These are phyloP conservation scores for Chaetura pelagica DNA, from an alignment of 2,113 vertebrate genomes.

Conservation along the genomic window DNA sequence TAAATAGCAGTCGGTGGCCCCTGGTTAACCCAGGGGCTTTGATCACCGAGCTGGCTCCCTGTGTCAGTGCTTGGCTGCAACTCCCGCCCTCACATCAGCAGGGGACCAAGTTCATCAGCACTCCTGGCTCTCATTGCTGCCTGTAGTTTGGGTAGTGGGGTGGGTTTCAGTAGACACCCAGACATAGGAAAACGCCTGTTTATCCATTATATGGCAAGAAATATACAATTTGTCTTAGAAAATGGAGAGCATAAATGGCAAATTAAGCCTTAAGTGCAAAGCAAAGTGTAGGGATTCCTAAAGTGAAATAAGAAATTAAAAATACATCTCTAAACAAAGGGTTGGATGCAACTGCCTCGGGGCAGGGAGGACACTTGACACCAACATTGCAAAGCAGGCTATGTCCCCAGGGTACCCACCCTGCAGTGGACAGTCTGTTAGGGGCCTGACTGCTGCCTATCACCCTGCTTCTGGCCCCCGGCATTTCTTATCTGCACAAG, in stretches of 20 bases:
- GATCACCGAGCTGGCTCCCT: neutral
- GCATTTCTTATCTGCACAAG: neutral
- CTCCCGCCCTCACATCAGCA: neutral
- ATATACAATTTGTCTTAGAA: neutral
- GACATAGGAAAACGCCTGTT: neutral
- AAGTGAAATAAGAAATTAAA: neutral
- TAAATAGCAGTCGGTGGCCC: neutral
- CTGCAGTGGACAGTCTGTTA: neutral
- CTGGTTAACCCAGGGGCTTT: constrained; percentile 41
- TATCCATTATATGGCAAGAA: neutral
- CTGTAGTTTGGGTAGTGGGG: neutral
- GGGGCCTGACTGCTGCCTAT: rapidly evolving
- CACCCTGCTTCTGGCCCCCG: neutral
- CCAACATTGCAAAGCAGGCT: neutral
- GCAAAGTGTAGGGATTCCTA: neutral
- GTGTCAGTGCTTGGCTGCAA: neutral
- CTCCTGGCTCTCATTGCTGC: neutral
- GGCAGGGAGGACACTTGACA: neutral
- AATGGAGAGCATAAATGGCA: neutral
- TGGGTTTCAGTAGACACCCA: neutral
- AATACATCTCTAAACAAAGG: neutral
- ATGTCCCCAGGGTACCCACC: neutral
- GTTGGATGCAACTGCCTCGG: neutral
- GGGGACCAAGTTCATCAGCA: neutral
- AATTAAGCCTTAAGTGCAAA: neutral